These are phyloP conservation scores for Apostichopus californicus DNA, from an alignment of 35 echinoderm and acorn worm species.

Conservation along the genomic window DNA sequence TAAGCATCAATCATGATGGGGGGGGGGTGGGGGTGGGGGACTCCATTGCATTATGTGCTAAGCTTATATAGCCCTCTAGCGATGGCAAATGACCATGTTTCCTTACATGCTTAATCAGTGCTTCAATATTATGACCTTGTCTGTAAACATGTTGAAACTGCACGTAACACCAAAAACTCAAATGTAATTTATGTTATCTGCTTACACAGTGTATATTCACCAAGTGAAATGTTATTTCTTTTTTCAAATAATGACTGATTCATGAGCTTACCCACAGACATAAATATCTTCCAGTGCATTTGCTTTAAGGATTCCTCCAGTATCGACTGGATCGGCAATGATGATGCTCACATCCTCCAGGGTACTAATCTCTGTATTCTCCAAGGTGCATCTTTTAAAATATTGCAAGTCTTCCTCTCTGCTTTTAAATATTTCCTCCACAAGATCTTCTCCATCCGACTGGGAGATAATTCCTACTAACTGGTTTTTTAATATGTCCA, in stretches of 20 bases:
- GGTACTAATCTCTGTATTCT: neutral
- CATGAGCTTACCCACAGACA: neutral
- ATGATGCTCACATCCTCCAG: slow-evolving; percentile 10
- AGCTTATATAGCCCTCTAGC: too few relatives aligned
- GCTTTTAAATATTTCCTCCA: slow-evolving; percentile 6
- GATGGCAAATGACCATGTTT: too few relatives aligned
- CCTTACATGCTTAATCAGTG: too few relatives aligned
- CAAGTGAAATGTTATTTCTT: neutral
- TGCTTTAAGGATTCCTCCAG: slow-evolving; percentile 10
- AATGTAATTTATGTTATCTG: too few relatives aligned
- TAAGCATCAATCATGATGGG: too few relatives aligned
- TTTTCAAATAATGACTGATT: too few relatives aligned
- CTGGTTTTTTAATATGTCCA: neutral
- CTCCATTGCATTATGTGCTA: too few relatives aligned
- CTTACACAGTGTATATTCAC: too few relatives aligned
- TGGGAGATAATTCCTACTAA: neutral
- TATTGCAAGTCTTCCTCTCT: neutral
- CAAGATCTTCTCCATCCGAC: neutral
- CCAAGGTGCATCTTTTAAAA: neutral
- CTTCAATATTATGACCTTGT: too few relatives aligned
- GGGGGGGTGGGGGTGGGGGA: too few relatives aligned
- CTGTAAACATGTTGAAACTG: too few relatives aligned
- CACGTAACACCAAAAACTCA: too few relatives aligned
- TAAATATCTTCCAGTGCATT: slow-evolving; percentile 41
- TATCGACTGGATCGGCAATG: slow-evolving; percentile 14